Percentiles rank a stretch among this genome's conserved stretches.
phyloP scores from a whole-genome alignment of 2,797 vertebrate species.

The Rhabdomys pumilio region DNA sequence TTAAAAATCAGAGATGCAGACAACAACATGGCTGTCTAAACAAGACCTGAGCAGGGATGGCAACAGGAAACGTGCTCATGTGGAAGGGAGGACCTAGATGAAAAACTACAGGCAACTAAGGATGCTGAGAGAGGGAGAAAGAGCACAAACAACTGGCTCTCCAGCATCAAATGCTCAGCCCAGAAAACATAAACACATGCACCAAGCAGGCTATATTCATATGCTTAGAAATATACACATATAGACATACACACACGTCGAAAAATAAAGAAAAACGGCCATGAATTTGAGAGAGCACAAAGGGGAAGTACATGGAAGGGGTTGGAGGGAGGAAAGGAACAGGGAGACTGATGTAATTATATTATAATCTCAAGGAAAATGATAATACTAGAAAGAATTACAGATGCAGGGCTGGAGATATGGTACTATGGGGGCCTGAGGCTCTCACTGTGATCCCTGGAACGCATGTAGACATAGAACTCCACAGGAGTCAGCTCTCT shows the following conservation, averaged over 20 bases:
- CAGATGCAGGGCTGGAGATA: not conserved
- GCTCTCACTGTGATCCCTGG: not conserved
- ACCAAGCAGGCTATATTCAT: not conserved
- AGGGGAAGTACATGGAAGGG: not conserved
- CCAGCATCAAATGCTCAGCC: not conserved
- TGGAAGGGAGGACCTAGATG: not conserved
- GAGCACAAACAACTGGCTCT: not conserved
- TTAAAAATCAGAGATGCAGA: slow-evolving; percentile 42
- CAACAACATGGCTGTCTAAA: too few relatives aligned
- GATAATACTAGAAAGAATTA: not conserved
- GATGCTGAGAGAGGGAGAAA: too few relatives aligned
- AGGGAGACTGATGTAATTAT: not conserved
- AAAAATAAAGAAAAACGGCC: not conserved
- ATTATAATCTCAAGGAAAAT: not conserved
- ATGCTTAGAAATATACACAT: not conserved
- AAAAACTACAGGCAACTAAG: not conserved
- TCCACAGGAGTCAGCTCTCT: not conserved
- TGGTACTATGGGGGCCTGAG: not conserved
- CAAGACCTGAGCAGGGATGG: not conserved
- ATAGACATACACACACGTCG: not conserved
- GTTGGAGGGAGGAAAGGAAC: not conserved
- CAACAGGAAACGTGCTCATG: too few relatives aligned
- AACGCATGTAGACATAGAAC: not conserved
- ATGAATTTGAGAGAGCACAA: not conserved
- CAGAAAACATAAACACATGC: not conserved